Base-by-base conservation (phyloP, 2,113 vertebrate genomes). In the Rana temporaria region DNA sequence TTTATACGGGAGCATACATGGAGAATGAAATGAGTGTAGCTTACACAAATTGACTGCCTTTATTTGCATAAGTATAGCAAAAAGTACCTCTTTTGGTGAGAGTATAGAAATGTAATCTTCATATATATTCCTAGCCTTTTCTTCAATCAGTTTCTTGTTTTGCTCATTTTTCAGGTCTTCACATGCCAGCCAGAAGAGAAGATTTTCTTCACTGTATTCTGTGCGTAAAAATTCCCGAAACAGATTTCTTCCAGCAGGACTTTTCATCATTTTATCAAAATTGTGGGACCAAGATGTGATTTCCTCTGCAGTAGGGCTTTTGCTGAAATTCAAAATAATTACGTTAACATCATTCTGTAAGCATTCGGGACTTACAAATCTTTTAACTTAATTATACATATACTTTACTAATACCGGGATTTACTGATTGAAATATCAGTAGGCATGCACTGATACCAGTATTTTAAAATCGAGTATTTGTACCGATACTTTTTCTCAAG, bases 21-120 rank as follows among this genome's bases (percentile, higher is more conserved):
- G 42, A 48, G 42, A n/a, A n/a, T n/a, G n/a, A n/a, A n/a, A 8
- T 48, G 2, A 48, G 42, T 12, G 42, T 48, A 48, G 14, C 42
- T 12, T 11, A 48, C 9, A 48, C 12, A 2, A 1, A 48, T 48
- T 48, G 42, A 48, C 38, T 42, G 38, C 1, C 5, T 30, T 30
- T 48, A 48, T 48, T 48, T 48, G 11, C 42, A 6, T 48, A 48
- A 1, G 11, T 48, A 48, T 9, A 48, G 20, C 60, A 18, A 26
- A 53, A 19, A 80, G 86, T 94, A 98, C 98, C 98, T 99, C 98
- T 96, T 98, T 99, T 73, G 98, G 98, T 65, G 98, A 99, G 16
- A 99, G 92, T 90, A 99, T 99, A 85, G 98, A 99, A 88, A 99
- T 98, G 71, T 99, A 99, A 91, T 99, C 97, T 86, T 99, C 98